Conservation (phyloP, 2,113 vertebrate genomes). For the Ibidorhyncha struthersii region DNA sequence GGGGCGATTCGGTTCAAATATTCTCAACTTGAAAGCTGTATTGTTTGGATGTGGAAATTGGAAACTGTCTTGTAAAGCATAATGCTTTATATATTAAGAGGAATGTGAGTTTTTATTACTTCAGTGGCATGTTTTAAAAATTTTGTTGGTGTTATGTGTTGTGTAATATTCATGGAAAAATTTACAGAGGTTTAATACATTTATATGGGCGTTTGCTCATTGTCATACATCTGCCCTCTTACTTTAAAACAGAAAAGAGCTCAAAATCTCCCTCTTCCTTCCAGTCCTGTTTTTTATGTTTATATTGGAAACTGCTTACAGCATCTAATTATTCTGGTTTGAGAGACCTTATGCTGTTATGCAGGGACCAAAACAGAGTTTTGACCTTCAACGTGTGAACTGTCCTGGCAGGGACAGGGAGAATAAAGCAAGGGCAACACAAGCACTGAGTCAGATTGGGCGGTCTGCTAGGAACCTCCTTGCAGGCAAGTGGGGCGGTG, state of each 20-base stretch:
- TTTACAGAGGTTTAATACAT: background rate
- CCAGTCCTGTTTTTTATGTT: background rate
- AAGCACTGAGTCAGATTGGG: background rate
- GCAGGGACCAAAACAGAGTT: background rate
- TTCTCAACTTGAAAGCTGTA: background rate
- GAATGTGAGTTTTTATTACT: background rate
- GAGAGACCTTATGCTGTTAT: background rate
- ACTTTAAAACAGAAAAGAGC: background rate
- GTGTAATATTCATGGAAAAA: background rate
- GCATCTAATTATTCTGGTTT: background rate
- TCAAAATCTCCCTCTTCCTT: background rate
- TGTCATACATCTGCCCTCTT: background rate
- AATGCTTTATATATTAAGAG: background rate
- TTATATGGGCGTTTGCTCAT: background rate
- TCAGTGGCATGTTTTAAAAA: background rate
- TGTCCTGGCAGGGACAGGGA: background rate
- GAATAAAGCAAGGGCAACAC: background rate
- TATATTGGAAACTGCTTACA: background rate
- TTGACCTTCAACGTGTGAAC: background rate
- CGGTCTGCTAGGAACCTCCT: background rate
- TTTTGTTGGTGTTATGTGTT: background rate
- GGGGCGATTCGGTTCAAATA: background rate
- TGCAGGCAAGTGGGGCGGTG: accelerated
- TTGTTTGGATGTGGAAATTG: background rate
- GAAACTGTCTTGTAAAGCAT: background rate